A percentile compares a stretch with the other conserved stretches of the same genome.
phyloP scores from a whole-genome alignment of 2,797 vertebrate genomes.

The Amniataba percoides region DNA sequence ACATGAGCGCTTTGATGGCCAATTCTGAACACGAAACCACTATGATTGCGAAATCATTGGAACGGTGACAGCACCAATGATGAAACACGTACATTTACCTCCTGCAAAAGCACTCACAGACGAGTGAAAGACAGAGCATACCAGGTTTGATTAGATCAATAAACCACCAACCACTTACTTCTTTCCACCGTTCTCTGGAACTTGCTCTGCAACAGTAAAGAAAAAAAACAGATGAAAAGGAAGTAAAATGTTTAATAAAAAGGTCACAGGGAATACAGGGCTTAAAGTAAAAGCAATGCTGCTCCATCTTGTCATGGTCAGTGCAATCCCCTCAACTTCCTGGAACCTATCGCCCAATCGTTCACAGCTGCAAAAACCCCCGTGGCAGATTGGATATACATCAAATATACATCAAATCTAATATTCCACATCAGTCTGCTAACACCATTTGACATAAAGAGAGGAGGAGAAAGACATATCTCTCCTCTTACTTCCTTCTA shows the following conservation, averaged over 20 bases:
- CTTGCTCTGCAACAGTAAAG: slow-evolving; percentile 87
- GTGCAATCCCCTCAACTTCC: slow-evolving; percentile 3
- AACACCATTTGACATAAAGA: slow-evolving; percentile 23
- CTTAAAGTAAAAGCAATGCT: neutral
- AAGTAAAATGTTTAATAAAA: slow-evolving; percentile 1
- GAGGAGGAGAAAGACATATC: slow-evolving; percentile 6
- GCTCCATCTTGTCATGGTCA: neutral
- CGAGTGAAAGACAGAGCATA: slow-evolving; percentile 30
- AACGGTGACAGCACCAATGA: slow-evolving; percentile 20
- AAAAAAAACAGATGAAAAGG: slow-evolving; percentile 18
- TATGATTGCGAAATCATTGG: slow-evolving; percentile 21
- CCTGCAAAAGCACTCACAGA: slow-evolving; percentile 27
- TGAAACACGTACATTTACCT: slow-evolving; percentile 19
- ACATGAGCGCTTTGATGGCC: slow-evolving; percentile 23
- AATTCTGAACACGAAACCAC: slow-evolving; percentile 44
- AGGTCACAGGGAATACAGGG: neutral
- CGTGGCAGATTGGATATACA: neutral
- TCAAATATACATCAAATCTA: slow-evolving; percentile 16
- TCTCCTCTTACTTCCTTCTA: slow-evolving; percentile 43
- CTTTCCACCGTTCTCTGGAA: slow-evolving; percentile 88
- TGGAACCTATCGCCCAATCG: slow-evolving; percentile 11
- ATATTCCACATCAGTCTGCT: slow-evolving; percentile 29
- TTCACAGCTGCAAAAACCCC: slow-evolving; percentile 50
- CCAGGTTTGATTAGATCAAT: slow-evolving; percentile 36
- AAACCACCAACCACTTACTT: slow-evolving; percentile 88